Percentiles rank a stretch among this genome's conserved stretches.
phyloP scores from a whole-genome alignment of 2,888 invertebrate genomes.

The Acleris literana region DNA sequence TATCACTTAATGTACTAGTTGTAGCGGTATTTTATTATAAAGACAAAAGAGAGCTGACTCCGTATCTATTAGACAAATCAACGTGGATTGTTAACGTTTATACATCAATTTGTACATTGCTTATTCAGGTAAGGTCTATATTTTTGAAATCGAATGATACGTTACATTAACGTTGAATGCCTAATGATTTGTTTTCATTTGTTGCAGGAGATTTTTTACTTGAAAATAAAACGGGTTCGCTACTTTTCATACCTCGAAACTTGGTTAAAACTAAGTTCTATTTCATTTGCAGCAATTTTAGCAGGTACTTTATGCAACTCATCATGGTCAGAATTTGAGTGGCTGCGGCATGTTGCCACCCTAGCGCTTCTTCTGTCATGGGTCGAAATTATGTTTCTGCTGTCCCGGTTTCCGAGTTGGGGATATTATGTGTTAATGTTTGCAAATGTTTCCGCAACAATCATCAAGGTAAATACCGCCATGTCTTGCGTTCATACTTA shows the following conservation, averaged over 20 bases:
- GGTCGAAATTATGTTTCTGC: conserved; percentile 61
- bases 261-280: conserved; percentile 9
- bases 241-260: conserved; percentile 7
- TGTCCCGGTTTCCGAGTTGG: conserved; percentile 57
- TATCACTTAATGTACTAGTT: conserved; percentile 39
- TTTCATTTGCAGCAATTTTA: background rate
- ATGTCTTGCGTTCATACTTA: no score
- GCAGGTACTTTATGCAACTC: conserved; percentile 46
- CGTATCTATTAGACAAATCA: background rate
- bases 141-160: no score
- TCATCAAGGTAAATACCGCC: background rate
- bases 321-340: conserved; percentile 41
- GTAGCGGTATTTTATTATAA: conserved; percentile 10
- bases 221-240: background rate
- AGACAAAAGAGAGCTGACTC: background rate
- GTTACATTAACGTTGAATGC: no score
- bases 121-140: background rate
- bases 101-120: background rate
- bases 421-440: conserved; percentile 58
- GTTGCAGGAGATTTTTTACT: conserved; percentile 7
- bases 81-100: background rate
- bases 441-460: conserved; percentile 5
- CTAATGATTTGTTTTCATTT: no score
- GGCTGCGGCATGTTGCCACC: conserved; percentile 53
- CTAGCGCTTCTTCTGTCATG: conserved; percentile 60